These are phyloP conservation scores for Ctenosaura bakeri DNA, from an alignment of 2,797 vertebrate species.

Conservation along the genomic window DNA sequence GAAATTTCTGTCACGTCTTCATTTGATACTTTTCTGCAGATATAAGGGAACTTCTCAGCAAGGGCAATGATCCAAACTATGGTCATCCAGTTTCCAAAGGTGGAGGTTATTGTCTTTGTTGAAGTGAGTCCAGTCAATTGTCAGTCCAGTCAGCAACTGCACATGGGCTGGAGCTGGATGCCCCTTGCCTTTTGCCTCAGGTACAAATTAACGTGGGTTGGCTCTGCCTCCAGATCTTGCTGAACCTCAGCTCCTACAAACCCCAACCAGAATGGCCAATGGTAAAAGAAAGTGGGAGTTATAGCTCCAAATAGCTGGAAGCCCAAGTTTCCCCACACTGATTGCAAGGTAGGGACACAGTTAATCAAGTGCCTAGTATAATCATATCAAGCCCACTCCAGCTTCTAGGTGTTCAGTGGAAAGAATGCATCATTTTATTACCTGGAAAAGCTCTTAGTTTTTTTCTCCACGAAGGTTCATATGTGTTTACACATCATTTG, in stretches of 20 bases:
- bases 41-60: too few species aligned
- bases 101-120: neutral
- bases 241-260: too few species aligned
- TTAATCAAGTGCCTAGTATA: neutral
- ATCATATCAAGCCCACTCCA: neutral
- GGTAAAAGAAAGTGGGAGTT: neutral
- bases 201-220: too few species aligned
- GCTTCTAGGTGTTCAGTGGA: neutral
- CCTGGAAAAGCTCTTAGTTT: neutral
- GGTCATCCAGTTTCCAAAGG: too few species aligned
- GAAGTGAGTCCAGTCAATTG: neutral
- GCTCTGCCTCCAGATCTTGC: too few species aligned
- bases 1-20: too few species aligned
- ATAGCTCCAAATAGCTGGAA: neutral
- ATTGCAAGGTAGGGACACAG: too few species aligned
- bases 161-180: neutral
- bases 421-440: neutral
- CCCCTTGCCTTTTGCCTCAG: too few species aligned
- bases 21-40: too few species aligned
- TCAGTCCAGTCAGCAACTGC: neutral
- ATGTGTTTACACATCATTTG: too few species aligned
- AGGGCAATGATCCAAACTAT: too few species aligned
- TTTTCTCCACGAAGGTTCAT: neutral
- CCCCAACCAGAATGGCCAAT: neutral
- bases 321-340: too few species aligned